Conservation (phyloP, 1,140 invertebrate species). For the Notospermus geniculatus region DNA sequence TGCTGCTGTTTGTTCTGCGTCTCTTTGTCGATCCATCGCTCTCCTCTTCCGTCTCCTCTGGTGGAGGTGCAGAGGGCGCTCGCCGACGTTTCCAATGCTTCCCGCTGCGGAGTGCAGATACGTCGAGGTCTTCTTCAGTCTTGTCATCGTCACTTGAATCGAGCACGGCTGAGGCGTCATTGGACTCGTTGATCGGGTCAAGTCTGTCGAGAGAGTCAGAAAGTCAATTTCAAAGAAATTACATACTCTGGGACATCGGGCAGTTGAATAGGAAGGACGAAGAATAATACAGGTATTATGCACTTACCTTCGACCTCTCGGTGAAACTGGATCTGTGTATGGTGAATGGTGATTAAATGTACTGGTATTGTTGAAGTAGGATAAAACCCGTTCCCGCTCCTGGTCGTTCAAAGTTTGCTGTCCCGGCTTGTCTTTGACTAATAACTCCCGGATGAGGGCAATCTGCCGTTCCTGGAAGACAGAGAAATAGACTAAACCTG, state of each 20-base stretch:
- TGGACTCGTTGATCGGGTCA: slow-evolving; percentile 61
- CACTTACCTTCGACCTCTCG: too few species aligned
- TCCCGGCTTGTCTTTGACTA: slow-evolving; percentile 51
- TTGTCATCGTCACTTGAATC: slow-evolving; percentile 67
- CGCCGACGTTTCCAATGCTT: slow-evolving; percentile 28
- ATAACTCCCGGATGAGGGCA: slow-evolving; percentile 68
- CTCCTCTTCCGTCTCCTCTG: slow-evolving; percentile 33
- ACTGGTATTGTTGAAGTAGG: too few species aligned
- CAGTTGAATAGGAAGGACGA: too few species aligned
- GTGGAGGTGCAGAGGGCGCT: slow-evolving; percentile 36
- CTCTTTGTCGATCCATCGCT: background rate
- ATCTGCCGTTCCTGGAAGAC: slow-evolving; percentile 73
- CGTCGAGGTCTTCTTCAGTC: slow-evolving; percentile 80
- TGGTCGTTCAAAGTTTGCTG: background rate
- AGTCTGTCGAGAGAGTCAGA: slow-evolving; percentile 58
- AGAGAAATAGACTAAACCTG: background rate
- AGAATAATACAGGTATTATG: too few species aligned
- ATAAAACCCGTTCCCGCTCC: too few species aligned
- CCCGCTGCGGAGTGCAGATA: slow-evolving; percentile 29
- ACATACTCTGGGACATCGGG: too few species aligned
- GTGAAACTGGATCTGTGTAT: too few species aligned
- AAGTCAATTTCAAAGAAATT: too few species aligned
- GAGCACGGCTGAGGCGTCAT: slow-evolving; percentile 46
- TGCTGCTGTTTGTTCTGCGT: background rate
- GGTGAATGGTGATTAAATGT: too few species aligned